A percentile compares a stretch with the other conserved stretches of the same genome.
Evolutionary conservation across 2,113 vertebrate genomes (phyloP).

Genomic region (Eurystomus gularis): DNA sequence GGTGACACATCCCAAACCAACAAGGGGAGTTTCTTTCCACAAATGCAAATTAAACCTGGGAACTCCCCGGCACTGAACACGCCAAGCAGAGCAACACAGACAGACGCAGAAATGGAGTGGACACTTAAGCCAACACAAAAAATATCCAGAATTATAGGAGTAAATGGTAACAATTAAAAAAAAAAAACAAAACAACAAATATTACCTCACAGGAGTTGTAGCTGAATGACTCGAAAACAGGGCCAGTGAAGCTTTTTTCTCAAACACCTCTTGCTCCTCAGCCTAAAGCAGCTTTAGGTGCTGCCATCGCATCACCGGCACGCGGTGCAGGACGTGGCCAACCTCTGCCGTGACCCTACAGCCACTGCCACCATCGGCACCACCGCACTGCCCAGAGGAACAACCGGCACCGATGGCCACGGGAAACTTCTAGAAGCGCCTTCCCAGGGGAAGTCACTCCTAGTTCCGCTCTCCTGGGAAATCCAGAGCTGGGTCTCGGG

Average conservation of each 20-base stretch:
- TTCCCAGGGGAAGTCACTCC: not conserved
- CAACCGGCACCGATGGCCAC: fast-evolving
- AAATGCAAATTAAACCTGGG: not conserved
- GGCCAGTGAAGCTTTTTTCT: not conserved
- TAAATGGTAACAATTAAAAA: not conserved
- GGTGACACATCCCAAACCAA: not conserved
- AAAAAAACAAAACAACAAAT: not conserved
- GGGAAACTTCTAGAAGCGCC: not conserved
- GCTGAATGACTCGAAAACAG: not conserved
- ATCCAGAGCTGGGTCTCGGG: not conserved
- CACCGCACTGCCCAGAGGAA: too few species aligned
- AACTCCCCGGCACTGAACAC: not conserved
- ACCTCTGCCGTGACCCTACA: not conserved
- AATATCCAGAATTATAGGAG: not conserved
- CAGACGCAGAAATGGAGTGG: not conserved
- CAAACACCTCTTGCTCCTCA: not conserved
- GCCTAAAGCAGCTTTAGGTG: not conserved
- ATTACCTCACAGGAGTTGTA: not conserved
- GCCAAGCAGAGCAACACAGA: not conserved
- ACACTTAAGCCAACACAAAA: not conserved
- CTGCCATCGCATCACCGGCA: fast-evolving
- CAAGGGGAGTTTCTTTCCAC: not conserved
- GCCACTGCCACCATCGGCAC: too few species aligned
- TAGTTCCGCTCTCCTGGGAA: conserved; percentile 55
- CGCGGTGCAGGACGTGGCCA: fast-evolving